phyloP scores from a whole-genome alignment of 2,113 vertebrate species.

The Dasypus novemcinctus region DNA sequence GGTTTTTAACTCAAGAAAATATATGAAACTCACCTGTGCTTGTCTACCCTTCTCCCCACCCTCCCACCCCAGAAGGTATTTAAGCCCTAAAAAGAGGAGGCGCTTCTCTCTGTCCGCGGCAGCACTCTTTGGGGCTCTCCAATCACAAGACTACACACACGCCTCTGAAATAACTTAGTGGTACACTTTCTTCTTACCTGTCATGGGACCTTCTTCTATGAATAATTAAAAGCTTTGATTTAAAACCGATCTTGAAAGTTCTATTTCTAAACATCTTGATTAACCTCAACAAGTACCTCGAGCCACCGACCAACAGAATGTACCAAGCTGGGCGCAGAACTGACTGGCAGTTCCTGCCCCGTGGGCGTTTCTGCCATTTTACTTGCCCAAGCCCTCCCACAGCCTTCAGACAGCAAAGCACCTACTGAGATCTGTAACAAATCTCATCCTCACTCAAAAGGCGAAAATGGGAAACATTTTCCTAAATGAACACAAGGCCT shows the following conservation, averaged over 20 bases:
- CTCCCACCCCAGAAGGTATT: too few relatives aligned
- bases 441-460: not conserved
- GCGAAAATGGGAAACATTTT: not conserved
- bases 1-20: not conserved
- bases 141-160: not conserved
- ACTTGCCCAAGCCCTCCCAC: not conserved
- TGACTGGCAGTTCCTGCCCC: not conserved
- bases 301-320: too few relatives aligned
- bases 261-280: not conserved
- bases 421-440: not conserved
- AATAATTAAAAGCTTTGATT: not conserved
- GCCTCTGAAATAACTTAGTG: not conserved
- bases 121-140: not conserved
- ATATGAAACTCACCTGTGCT: fast-evolving
- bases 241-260: not conserved
- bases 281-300: too few relatives aligned
- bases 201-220: not conserved
- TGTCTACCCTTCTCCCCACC: too few relatives aligned
- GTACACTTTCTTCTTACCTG: not conserved
- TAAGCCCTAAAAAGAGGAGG: too few relatives aligned
- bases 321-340: not conserved
- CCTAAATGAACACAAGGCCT: not conserved
- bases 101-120: not conserved
- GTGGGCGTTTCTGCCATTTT: not conserved
- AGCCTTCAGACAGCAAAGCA: not conserved